phyloP scores from a whole-genome alignment of 2,888 invertebrate genomes.

The Agrenia bidenticulata region DNA sequence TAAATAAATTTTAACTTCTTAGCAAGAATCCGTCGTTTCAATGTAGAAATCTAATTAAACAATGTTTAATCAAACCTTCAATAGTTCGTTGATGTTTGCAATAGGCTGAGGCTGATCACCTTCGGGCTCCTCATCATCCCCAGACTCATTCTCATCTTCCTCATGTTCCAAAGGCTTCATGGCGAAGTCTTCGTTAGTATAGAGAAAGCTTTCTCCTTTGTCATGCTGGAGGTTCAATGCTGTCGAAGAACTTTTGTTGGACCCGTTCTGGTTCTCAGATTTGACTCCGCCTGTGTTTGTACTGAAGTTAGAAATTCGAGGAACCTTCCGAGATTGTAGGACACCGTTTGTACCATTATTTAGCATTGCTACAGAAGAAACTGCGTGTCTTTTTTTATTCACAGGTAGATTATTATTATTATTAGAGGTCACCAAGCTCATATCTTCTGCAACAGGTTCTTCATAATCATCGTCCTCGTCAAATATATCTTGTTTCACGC shows the following conservation, averaged over 20 bases:
- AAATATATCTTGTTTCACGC: slow-evolving; percentile 13
- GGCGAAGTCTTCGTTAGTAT: slow-evolving; percentile 32
- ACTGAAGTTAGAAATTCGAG: background rate
- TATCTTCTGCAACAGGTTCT: background rate
- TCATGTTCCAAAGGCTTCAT: slow-evolving; percentile 18
- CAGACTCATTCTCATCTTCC: slow-evolving; percentile 20
- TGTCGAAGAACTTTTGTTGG: background rate
- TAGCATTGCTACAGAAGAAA: too few species aligned
- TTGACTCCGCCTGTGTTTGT: background rate
- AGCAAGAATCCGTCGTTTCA: too few species aligned
- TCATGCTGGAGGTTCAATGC: slow-evolving; percentile 11
- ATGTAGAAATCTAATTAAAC: too few species aligned
- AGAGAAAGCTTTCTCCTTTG: slow-evolving; percentile 29
- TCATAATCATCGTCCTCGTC: slow-evolving; percentile 24
- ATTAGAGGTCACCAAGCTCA: too few species aligned
- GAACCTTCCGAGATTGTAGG: background rate
- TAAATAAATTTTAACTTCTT: too few species aligned
- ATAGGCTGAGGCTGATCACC: slow-evolving; percentile 24
- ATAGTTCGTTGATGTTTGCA: slow-evolving; percentile 17
- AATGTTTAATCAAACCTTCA: background rate
- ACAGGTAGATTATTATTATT: too few species aligned
- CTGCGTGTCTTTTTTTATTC: too few species aligned
- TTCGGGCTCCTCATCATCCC: slow-evolving; percentile 21
- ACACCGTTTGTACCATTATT: background rate
- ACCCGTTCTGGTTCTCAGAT: background rate